Percentiles rank a stretch among this genome's conserved stretches.
phyloP scores from a whole-genome alignment of 2,113 vertebrate species.

The Dicaeum eximium region DNA sequence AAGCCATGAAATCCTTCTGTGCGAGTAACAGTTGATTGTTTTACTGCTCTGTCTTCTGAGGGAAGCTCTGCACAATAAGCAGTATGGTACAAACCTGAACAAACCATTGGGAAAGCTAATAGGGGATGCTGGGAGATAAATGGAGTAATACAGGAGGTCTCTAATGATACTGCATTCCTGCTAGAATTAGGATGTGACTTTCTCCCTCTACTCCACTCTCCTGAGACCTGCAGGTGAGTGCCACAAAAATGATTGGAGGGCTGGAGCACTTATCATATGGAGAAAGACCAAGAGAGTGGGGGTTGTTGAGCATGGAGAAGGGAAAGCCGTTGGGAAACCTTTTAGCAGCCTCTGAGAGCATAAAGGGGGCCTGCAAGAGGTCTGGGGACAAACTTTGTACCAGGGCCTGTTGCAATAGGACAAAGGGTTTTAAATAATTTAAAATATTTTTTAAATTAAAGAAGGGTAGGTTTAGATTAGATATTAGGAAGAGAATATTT shows the following conservation, averaged over 20 bases:
- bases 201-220: accelerated
- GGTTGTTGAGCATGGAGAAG: not conserved
- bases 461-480: not conserved
- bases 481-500: not conserved
- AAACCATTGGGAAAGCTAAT: not conserved
- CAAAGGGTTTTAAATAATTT: not conserved
- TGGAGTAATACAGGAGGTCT: not conserved
- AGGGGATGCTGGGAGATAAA: not conserved
- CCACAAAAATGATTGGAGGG: not conserved
- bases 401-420: not conserved
- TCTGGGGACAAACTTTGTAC: not conserved
- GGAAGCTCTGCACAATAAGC: not conserved
- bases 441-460: not conserved
- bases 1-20: not conserved
- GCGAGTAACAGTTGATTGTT: not conserved
- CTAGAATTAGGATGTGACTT: not conserved
- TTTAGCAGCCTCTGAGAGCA: not conserved
- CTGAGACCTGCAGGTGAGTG: not conserved
- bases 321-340: not conserved
- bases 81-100: not conserved
- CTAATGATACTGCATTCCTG: not conserved
- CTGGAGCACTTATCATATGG: not conserved
- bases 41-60: not conserved
- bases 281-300: not conserved
- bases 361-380: not conserved